Evolutionary conservation across 1,140 invertebrate genomes (phyloP).

Genomic region (Apis cerana): DNA sequence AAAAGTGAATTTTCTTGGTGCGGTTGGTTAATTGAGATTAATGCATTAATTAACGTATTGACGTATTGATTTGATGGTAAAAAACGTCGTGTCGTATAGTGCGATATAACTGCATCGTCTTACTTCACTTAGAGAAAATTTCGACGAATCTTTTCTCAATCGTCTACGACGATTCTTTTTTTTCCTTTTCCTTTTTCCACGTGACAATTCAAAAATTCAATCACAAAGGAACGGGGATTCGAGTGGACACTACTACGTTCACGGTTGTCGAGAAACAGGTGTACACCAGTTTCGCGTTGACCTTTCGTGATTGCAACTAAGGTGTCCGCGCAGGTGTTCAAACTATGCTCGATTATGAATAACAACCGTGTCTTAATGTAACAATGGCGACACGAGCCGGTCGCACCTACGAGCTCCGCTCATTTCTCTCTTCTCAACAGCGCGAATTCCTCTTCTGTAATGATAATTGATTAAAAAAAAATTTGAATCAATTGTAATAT

Average conservation of each 20-base stretch:
- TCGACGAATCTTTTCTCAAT: neutral
- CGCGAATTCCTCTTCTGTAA: neutral
- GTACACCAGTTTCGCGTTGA: constrained; percentile 27
- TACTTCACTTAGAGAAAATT: too few species aligned
- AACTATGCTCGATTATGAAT: constrained; percentile 31
- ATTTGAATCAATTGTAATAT: too few species aligned
- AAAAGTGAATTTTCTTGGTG: too few species aligned
- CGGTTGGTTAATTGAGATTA: too few species aligned
- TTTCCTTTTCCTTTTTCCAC: too few species aligned
- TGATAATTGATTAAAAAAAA: neutral
- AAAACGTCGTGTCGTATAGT: too few species aligned
- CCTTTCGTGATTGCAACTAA: constrained; percentile 19
- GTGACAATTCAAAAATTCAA: neutral
- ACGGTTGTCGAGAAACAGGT: constrained; percentile 6
- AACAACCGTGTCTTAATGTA: neutral
- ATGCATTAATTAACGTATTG: too few species aligned
- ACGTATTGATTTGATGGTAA: too few species aligned
- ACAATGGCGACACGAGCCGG: constrained; percentile 6
- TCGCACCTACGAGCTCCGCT: constrained; percentile 3
- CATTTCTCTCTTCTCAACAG: too few species aligned
- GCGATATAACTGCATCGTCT: too few species aligned
- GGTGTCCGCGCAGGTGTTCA: constrained; percentile 34
- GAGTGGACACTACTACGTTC: neutral
- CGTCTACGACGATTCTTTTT: neutral
- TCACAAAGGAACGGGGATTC: neutral